Base-by-base conservation (phyloP, 1,140 invertebrate species). In the Drosophila miranda region DNA sequence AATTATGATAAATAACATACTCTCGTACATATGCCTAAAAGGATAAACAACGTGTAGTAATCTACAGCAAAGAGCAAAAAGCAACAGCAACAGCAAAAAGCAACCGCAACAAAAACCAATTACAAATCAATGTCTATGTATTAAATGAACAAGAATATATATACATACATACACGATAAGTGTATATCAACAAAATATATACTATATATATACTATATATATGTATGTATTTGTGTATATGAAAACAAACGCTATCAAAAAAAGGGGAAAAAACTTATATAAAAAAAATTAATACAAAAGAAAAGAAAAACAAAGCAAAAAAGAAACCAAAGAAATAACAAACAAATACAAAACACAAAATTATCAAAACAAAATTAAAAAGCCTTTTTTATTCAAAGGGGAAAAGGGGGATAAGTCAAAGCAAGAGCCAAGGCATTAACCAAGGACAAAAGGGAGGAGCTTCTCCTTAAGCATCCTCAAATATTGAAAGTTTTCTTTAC, bases 41-140 rank as follows among this genome's bases (percentile, higher is more conserved):
- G 81, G 83, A 88, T 86, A 82, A 81, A 82, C 78, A 51, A 38
- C n/a, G 75, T 87, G 64, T 87, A 89, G 83, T 89, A 78, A 97
- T 98, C 97, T 97, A 97, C 73, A 97, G 98, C 92, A 98, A 73
- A 13, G 50, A 67, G 19, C 52, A 67, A 50, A 26, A 3, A 11
- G 26, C 13, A 56, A 44, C 23, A 68, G 61, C 45, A 62, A 71
- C 23, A 50, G 61, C 45, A 62, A 71, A 14, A 54, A 34, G 30
- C 34, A 38, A 66, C 97, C 98, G 97, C 97, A 97, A 75, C 61
- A 67, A 30, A 56, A 77, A 87, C 11, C 63, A 56, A 75, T 78
- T 75, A 86, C 69, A 87, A 81, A 78, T 86, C 82, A 86, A 86
- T 86, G 81, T 84, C 81, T 84, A 84, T 81, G 77, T 78, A 78